Conservation (phyloP, 2,888 invertebrate genomes). For the Linnaemya vulpina region DNA sequence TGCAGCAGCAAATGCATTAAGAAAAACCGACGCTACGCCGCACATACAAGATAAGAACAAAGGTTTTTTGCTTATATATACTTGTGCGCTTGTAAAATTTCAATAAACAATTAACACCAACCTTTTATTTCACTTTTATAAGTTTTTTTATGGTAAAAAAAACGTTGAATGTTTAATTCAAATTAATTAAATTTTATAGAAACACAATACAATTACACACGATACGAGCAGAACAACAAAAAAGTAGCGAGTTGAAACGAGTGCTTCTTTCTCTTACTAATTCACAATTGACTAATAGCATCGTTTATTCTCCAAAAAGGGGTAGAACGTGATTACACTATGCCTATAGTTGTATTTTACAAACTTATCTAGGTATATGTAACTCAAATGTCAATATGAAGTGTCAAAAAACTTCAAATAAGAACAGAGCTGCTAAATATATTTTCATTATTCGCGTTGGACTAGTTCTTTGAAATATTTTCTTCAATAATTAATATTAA, state of each 20-base stretch:
- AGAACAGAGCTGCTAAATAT: constrained; percentile 39
- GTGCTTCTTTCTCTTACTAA: constrained; percentile 39
- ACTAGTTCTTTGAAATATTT: constrained; percentile 43
- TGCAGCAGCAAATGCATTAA: constrained; percentile 47
- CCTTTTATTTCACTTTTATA: constrained; percentile 52
- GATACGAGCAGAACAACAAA: constrained; percentile 69
- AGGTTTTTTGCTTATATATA: neutral
- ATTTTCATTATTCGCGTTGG: constrained; percentile 53
- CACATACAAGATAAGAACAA: neutral
- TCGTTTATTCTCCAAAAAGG: constrained; percentile 23
- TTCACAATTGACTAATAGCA: constrained; percentile 40
- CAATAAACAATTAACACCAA: constrained; percentile 51
- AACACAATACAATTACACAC: constrained; percentile 67
- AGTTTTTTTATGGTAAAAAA: constrained; percentile 23
- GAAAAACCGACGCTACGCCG: constrained; percentile 54
- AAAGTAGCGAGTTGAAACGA: constrained; percentile 69
- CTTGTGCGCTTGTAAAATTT: neutral
- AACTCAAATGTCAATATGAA: constrained; percentile 10
- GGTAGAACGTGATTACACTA: constrained; percentile 48
- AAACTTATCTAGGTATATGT: neutral
- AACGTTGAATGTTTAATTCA: constrained; percentile 47
- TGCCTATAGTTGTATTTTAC: neutral
- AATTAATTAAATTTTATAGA: constrained; percentile 63
- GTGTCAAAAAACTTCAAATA: constrained; percentile 13
- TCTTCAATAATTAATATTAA: constrained; percentile 21